Percentiles rank a stretch among this genome's conserved stretches.
phyloP scores from a whole-genome alignment of 1,140 invertebrate genomes.

The Lysiphlebus fabarum region DNA sequence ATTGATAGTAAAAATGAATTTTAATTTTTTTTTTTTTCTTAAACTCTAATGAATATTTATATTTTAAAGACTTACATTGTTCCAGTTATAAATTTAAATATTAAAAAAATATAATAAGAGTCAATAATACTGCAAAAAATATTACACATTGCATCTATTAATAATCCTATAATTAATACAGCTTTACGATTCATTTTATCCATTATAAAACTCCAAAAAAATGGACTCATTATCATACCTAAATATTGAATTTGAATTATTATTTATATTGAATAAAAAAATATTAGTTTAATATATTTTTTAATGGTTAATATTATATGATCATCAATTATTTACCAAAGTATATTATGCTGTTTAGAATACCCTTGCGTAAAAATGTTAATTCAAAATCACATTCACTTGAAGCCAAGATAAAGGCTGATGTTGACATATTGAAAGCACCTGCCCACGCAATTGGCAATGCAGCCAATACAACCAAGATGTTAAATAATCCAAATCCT shows the following conservation, averaged over 20 bases:
- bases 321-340: constrained; percentile 36
- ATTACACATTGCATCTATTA: constrained; percentile 57
- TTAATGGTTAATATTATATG: background rate
- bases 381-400: constrained; percentile 47
- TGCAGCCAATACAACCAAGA: constrained; percentile 44
- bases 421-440: constrained; percentile 46
- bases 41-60: background rate
- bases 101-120: constrained; percentile 55
- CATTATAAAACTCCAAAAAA: constrained; percentile 59
- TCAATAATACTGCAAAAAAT: constrained; percentile 54
- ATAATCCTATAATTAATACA: constrained; percentile 55
- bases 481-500: constrained; percentile 52
- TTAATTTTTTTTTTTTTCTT: background rate
- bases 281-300: background rate
- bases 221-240: constrained; percentile 60
- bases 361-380: constrained; percentile 44
- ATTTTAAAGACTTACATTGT: constrained; percentile 55
- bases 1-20: background rate
- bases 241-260: background rate
- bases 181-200: constrained; percentile 53
- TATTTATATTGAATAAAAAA: background rate
- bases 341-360: constrained; percentile 42
- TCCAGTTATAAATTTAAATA: constrained; percentile 59
- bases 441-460: constrained; percentile 43
- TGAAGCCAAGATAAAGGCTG: constrained; percentile 47